Conservation (phyloP, 2,888 invertebrate genomes). For the Horisme vitalbata region DNA sequence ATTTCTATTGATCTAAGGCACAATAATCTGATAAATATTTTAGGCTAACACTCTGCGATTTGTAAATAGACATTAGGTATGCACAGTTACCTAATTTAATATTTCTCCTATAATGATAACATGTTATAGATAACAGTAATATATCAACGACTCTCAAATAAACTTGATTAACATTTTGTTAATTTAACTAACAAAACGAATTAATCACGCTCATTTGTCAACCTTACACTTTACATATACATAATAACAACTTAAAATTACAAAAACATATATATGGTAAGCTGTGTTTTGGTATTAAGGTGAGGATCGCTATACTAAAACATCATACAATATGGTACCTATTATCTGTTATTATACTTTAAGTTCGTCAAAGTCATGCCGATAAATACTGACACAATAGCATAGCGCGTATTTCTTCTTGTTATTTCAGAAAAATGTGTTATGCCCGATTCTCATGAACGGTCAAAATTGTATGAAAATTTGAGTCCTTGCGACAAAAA, state of each 20-base stretch:
- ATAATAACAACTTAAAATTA: conserved; percentile 71
- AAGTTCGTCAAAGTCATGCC: no score
- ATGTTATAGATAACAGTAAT: conserved; percentile 75
- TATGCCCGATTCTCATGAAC: no score
- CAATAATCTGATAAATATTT: conserved; percentile 76
- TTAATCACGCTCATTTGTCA: conserved; percentile 67
- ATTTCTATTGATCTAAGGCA: conserved; percentile 77
- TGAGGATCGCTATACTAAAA: conserved; percentile 76
- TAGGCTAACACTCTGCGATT: conserved; percentile 58
- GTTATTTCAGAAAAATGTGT: no score
- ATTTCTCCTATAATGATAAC: conserved; percentile 60
- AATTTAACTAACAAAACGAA: no score
- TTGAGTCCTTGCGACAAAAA: no score
- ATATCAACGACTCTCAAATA: conserved; percentile 57
- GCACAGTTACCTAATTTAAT: conserved; percentile 53
- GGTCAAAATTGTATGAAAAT: no score
- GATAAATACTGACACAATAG: no score
- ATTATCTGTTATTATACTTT: conserved; percentile 6
- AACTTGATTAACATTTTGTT: conserved; percentile 64
- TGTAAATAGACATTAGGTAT: conserved; percentile 63
- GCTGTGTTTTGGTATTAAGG: conserved; percentile 82
- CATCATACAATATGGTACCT: conserved; percentile 21
- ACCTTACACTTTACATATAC: conserved; percentile 71
- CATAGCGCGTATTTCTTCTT: no score
- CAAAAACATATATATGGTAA: conserved; percentile 78